phyloP scores from a whole-genome alignment of 2,797 vertebrate species.

The Semaprochilodus insignis region DNA sequence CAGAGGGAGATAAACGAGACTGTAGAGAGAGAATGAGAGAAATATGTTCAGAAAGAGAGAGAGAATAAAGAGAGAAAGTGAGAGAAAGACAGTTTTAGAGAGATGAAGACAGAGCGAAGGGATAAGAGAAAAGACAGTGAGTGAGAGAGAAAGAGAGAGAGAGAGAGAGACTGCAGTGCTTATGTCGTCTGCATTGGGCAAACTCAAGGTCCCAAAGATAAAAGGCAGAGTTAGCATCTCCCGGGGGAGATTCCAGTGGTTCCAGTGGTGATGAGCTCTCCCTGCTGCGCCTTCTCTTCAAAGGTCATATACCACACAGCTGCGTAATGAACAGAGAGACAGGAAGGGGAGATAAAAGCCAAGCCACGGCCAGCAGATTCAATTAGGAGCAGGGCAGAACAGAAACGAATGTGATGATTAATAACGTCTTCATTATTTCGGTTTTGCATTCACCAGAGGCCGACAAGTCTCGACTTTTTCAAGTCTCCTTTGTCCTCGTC shows the following conservation, averaged over 20 bases:
- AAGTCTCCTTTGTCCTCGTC: conserved; percentile 48
- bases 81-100: background rate
- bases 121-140: background rate
- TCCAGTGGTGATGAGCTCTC: conserved; percentile 47
- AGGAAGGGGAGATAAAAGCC: conserved; percentile 55
- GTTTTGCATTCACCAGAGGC: conserved; percentile 45
- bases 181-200: conserved; percentile 29
- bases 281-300: conserved; percentile 50
- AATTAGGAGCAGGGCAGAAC: conserved; percentile 53
- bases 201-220: conserved; percentile 37
- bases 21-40: background rate
- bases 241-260: conserved; percentile 44
- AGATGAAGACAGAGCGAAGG: background rate
- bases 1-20: background rate
- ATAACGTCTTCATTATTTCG: conserved; percentile 59
- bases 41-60: background rate
- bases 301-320: conserved; percentile 54
- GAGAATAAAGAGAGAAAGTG: background rate
- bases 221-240: conserved; percentile 44
- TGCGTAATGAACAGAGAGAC: conserved; percentile 54
- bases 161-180: conserved; percentile 18
- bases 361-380: conserved; percentile 47
- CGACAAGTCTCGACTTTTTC: conserved; percentile 37
- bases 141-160: background rate
- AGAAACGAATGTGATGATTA: conserved; percentile 57